phyloP scores from a whole-genome alignment of 2,888 invertebrate genomes.

The Spisula solida region DNA sequence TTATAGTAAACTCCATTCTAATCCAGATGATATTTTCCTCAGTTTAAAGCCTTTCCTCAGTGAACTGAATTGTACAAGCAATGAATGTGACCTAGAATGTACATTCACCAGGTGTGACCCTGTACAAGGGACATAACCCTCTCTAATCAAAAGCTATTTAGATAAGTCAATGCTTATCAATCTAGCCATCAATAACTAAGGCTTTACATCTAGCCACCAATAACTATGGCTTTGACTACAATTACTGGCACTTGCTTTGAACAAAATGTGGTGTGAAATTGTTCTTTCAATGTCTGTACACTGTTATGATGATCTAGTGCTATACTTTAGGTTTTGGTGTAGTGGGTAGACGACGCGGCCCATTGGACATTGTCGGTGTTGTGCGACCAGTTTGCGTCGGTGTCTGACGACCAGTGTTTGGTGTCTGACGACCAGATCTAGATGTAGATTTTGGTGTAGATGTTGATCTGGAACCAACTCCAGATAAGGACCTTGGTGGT shows the following conservation, averaged over 20 bases:
- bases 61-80: background rate
- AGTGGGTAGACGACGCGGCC: constrained; percentile 75
- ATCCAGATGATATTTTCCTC: background rate
- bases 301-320: background rate
- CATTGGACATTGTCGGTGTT: constrained; percentile 73
- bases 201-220: background rate
- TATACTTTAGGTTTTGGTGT: constrained; percentile 76
- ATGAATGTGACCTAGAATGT: background rate
- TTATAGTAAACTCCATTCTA: no score
- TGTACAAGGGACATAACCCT: background rate
- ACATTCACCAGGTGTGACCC: background rate
- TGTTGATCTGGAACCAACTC: constrained; percentile 66
- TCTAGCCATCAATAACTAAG: background rate
- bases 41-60: background rate
- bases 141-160: background rate
- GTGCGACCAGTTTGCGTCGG: constrained; percentile 74
- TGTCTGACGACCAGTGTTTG: constrained; percentile 71
- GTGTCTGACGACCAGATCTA: constrained; percentile 73
- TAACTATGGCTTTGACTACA: background rate
- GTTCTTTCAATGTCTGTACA: background rate
- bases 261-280: background rate
- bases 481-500: constrained; percentile 75
- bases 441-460: constrained; percentile 80
- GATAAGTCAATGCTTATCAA: constrained; percentile 12
- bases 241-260: constrained; percentile 35